Conservation (phyloP, 2,888 invertebrate species). For the Drosophila quinaria region DNA sequence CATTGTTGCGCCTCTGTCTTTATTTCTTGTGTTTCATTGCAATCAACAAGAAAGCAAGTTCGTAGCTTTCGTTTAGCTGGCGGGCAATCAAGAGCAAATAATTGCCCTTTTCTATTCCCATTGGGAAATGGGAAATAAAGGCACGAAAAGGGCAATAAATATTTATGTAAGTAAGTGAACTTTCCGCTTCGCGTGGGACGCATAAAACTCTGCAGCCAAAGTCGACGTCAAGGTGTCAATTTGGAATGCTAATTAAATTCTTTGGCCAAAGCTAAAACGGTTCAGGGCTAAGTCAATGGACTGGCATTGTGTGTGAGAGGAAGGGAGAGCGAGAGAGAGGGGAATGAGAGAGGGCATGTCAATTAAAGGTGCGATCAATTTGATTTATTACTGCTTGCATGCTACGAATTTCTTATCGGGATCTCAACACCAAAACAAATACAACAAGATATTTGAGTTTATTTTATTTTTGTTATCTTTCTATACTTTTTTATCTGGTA, state of each 20-base stretch:
- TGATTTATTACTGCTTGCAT: slow-evolving; percentile 26
- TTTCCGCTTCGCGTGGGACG: slow-evolving; percentile 23
- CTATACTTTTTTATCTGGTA: slow-evolving; percentile 1
- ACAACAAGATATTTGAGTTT: slow-evolving; percentile 10
- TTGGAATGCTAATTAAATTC: slow-evolving; percentile 41
- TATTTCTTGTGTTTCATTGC: slow-evolving; percentile 1
- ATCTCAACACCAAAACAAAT: slow-evolving; percentile 26
- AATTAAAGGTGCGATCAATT: slow-evolving; percentile 20
- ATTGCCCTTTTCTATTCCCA: slow-evolving; percentile 35
- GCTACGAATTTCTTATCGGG: slow-evolving; percentile 28
- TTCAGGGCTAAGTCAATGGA: slow-evolving; percentile 31
- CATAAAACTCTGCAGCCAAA: slow-evolving; percentile 5
- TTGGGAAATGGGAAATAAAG: slow-evolving; percentile 18
- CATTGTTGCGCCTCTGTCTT: neutral
- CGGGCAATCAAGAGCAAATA: slow-evolving; percentile 41
- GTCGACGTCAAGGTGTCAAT: slow-evolving; percentile 39
- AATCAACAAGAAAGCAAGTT: slow-evolving; percentile 21
- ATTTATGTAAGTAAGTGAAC: slow-evolving; percentile 7
- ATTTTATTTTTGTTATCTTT: slow-evolving; percentile 10
- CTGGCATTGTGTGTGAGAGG: neutral
- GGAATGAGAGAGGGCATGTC: neutral
- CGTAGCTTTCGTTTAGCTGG: slow-evolving; percentile 19
- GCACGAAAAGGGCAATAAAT: slow-evolving; percentile 26
- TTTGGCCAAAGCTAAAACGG: slow-evolving; percentile 12
- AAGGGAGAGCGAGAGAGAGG: neutral